Evolutionary conservation across 2,888 invertebrate genomes (phyloP).

Genomic region (Aspidiotus destructor): DNA sequence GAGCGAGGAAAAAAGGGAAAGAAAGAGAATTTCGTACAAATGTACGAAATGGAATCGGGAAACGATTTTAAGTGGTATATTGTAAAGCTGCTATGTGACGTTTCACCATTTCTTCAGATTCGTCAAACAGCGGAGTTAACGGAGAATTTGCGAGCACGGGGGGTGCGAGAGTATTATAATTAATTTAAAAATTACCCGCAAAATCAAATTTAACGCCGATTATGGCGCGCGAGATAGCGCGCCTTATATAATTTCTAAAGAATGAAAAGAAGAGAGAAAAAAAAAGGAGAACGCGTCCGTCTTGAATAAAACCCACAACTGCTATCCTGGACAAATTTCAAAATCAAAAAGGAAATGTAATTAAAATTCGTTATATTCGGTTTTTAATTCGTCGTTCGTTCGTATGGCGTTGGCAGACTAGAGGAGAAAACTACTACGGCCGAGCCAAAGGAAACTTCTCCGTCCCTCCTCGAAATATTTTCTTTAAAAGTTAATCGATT

Average conservation of each 20-base stretch:
- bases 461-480: slow-evolving; percentile 21
- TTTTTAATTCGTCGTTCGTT: slow-evolving; percentile 13
- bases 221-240: background rate
- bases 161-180: background rate
- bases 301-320: slow-evolving; percentile 13
- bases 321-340: slow-evolving; percentile 28
- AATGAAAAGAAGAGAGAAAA: background rate
- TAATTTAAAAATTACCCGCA: background rate
- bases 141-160: background rate
- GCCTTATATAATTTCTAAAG: background rate
- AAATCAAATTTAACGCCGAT: background rate
- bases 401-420: background rate
- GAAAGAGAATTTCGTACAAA: background rate
- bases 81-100: background rate
- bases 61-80: background rate
- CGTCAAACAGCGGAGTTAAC: too few relatives aligned
- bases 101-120: background rate
- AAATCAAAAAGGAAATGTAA: slow-evolving; percentile 24
- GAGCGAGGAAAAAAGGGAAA: background rate
- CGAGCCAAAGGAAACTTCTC: slow-evolving; percentile 21
- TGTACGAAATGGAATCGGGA: background rate
- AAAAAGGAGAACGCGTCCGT: background rate
- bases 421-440: slow-evolving; percentile 8
- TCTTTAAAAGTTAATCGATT: slow-evolving; percentile 30
- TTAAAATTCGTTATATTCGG: slow-evolving; percentile 31